Evolutionary conservation across 2,888 invertebrate species (phyloP), one percentile per base, ranked within the genome.

Genomic region (Phengaris alcon): DNA sequence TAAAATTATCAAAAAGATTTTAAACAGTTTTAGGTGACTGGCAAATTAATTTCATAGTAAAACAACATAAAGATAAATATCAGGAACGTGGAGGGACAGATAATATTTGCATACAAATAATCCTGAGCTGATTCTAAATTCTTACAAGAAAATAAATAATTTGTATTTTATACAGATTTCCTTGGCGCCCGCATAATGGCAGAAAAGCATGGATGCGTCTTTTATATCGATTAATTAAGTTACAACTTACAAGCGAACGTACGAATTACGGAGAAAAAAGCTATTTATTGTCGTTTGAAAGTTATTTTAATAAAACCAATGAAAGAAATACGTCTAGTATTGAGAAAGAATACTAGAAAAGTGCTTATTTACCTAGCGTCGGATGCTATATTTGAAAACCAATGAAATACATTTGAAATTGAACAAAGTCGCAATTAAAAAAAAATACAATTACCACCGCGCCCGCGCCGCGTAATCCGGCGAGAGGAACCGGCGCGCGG

Each of bases 81-180:
- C 51, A 51, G 55, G 70, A 48, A 59, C n/a, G 57, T 48, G 69
- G 12, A 70, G 75, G 75, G 70, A 10, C 52, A 75, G 75, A 76
- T 77, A 76, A 74, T 75, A 86, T 86, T 82, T 85, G 84, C 82
- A 85, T 84, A 80, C 80, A 82, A 84, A 85, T 84, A 84, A 85
- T 82, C 79, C 57, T 48, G 46, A 48, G 46, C 55, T 80, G 77
- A 76, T 80, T 81, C 84, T 84, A 82, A 84, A 84, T 85, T 83
- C 84, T 83, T 82, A 79, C 78, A 82, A 82, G 83, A 82, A 81
- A 77, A 76, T 81, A 81, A 82, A 84, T 87, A 88, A 89, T 89
- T 88, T 86, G 84, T 88, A 88, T 89, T 88, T 89, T 90, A 88
- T 89, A 87, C 89, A 83, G 86, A 84, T 83, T 74, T 76, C 44